Evolutionary conservation across 2,888 invertebrate genomes (phyloP).

Genomic region (Drosophila picticornis): DNA sequence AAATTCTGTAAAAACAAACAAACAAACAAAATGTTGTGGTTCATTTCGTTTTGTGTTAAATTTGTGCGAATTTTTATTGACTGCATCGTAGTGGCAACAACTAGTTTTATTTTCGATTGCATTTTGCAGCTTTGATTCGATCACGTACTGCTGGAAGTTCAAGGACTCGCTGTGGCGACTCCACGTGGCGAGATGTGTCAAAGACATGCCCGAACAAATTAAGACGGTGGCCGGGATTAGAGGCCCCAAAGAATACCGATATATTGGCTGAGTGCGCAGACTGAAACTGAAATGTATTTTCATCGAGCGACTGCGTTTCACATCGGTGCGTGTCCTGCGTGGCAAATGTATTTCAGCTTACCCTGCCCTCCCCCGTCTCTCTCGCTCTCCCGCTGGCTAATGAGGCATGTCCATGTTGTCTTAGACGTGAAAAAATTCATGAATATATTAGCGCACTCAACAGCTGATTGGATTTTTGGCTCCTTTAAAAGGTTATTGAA

Average conservation of each 20-base stretch:
- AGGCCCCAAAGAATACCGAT: conserved; percentile 3
- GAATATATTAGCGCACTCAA: conserved; percentile 72
- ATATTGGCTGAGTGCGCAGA: conserved; percentile 32
- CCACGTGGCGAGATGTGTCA: conserved; percentile 44
- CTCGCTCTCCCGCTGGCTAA: conserved; percentile 19
- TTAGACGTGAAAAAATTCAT: conserved; percentile 45
- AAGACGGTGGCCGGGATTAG: conserved; percentile 26
- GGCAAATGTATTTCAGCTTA: conserved; percentile 27
- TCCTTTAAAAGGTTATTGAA: conserved; percentile 42
- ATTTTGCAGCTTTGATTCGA: conserved; percentile 7
- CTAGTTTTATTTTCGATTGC: conserved; percentile 18
- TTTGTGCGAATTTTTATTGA: conserved; percentile 41
- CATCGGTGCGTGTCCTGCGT: conserved; percentile 51
- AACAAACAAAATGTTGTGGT: conserved; percentile 23
- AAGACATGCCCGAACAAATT: conserved; percentile 57
- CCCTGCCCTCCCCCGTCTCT: too few species aligned
- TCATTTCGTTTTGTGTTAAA: conserved; percentile 27
- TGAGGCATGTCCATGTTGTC: conserved; percentile 27
- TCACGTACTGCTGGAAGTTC: conserved; percentile 45
- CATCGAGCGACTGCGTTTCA: conserved; percentile 21
- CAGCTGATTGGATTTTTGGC: conserved; percentile 65
- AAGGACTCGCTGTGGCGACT: conserved; percentile 39
- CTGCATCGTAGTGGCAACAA: conserved; percentile 15
- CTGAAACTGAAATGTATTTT: conserved; percentile 22
- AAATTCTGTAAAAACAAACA: not conserved